Base-by-base conservation (phyloP, 2,797 vertebrate genomes). In the Euthynnus affinis region DNA sequence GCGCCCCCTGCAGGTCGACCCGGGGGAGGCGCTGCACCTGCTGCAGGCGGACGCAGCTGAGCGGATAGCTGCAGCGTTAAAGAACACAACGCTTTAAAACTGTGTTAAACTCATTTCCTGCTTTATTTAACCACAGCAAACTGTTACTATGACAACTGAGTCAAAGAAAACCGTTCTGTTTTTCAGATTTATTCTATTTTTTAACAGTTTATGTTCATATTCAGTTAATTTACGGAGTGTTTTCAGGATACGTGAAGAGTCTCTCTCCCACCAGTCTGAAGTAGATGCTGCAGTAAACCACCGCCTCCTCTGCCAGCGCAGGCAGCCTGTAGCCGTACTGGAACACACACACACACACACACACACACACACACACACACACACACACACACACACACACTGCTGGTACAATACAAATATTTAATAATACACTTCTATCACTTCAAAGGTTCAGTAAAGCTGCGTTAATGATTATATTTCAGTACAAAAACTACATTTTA, bases 321-420 rank as follows among this genome's bases (percentile, higher is more conserved):
- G 97, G 96, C 64, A 99, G 96, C 74, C 92, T 83, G 90, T 97
- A 99, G 13, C 97, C 97, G 60, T 98, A 98, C 98, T 99, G 88
- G 2, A 87, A 9, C 32, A 69, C 73, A 87, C 15, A 67, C 22
- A 60, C 51, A 62, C 42, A 60, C 17, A 65, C 55, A 59, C 34
- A 64, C n/a, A n/a, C n/a, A n/a, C n/a, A n/a, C n/a, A n/a, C n/a
- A n/a, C n/a, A n/a, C n/a, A n/a, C n/a, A n/a, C n/a, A n/a, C n/a
- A n/a, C n/a, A n/a, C n/a, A n/a, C n/a, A n/a, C n/a, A n/a, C n/a
- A n/a, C n/a, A n/a, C n/a, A n/a, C n/a, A n/a, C n/a, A n/a, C n/a
- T n/a, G n/a, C n/a, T n/a, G n/a, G n/a, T n/a, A n/a, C n/a, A n/a
- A n/a, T n/a, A n/a, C n/a, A n/a, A n/a, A n/a, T n/a, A n/a, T n/a